Percentiles rank a stretch among this genome's conserved stretches.
These are phyloP conservation scores for Leptonema lineaticorne DNA, from an alignment of 1,140 invertebrate genomes.

Conservation along the genomic window DNA sequence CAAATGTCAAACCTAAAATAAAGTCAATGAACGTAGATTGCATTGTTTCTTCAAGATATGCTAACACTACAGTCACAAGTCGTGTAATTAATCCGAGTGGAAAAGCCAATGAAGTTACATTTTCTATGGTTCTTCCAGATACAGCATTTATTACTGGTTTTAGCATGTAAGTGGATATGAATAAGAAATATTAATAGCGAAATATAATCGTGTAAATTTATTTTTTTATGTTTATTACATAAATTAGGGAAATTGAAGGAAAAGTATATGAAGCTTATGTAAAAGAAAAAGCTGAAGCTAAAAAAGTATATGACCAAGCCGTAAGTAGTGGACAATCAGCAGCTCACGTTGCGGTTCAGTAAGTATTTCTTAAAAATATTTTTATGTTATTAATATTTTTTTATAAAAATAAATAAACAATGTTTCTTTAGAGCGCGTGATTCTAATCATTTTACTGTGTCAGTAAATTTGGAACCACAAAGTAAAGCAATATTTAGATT, in stretches of 20 bases:
- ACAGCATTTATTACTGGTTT: slow-evolving; percentile 67
- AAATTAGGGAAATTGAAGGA: slow-evolving; percentile 57
- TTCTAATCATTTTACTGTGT: slow-evolving; percentile 64
- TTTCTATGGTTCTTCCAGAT: slow-evolving; percentile 63
- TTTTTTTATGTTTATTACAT: slow-evolving; percentile 21
- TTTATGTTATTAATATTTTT: background rate
- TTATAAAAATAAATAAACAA: background rate
- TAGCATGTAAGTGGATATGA: slow-evolving; percentile 54
- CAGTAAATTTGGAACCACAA: slow-evolving; percentile 62
- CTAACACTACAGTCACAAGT: slow-evolving; percentile 60
- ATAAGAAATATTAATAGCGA: too few relatives aligned
- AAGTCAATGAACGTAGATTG: slow-evolving; percentile 58
- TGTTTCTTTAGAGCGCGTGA: slow-evolving; percentile 58
- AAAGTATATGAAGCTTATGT: slow-evolving; percentile 58
- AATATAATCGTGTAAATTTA: background rate
- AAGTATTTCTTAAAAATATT: slow-evolving; percentile 38
- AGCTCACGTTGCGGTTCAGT: slow-evolving; percentile 60
- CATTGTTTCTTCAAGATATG: slow-evolving; percentile 61
- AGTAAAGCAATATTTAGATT: slow-evolving; percentile 63
- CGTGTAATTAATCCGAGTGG: slow-evolving; percentile 60
- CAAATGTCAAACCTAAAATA: slow-evolving; percentile 44
- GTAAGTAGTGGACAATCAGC: slow-evolving; percentile 61
- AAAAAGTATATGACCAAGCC: slow-evolving; percentile 63
- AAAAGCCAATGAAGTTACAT: slow-evolving; percentile 60
- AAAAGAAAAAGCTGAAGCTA: slow-evolving; percentile 65